Conservation (phyloP, 2,113 vertebrate species). For the Hippocampus zosterae region DNA sequence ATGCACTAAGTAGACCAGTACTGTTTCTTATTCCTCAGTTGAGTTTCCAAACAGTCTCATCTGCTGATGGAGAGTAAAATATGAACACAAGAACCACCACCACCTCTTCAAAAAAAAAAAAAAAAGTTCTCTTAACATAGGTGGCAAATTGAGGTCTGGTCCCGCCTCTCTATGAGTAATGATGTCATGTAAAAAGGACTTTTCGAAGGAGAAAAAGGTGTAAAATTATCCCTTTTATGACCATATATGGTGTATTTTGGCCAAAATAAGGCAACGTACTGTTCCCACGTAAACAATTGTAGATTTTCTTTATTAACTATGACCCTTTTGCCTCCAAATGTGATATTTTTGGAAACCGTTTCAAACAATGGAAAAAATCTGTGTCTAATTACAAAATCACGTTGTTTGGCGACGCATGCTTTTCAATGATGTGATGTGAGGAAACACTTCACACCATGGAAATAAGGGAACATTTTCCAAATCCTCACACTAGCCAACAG, state of each 20-base stretch:
- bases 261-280: background rate
- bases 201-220: slow-evolving; percentile 17
- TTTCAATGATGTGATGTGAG: background rate
- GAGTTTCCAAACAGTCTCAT: slow-evolving; percentile 44
- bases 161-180: slow-evolving; percentile 16
- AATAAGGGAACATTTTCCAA: no score
- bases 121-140: slow-evolving; percentile 9
- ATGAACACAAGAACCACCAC: slow-evolving; percentile 16
- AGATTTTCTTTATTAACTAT: background rate
- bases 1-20: background rate
- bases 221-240: background rate
- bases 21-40: slow-evolving; percentile 4
- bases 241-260: slow-evolving; percentile 1
- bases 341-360: background rate
- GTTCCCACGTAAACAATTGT: background rate
- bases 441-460: background rate
- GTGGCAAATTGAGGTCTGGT: slow-evolving; percentile 34
- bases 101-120: slow-evolving; percentile 23
- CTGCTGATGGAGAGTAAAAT: slow-evolving; percentile 33
- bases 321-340: no score
- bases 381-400: background rate
- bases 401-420: no score
- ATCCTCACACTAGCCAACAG: no score
- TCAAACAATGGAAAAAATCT: background rate
- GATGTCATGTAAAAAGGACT: slow-evolving; percentile 1